Conservation (phyloP, 2,113 vertebrate genomes). For the Lagopus leucura region DNA sequence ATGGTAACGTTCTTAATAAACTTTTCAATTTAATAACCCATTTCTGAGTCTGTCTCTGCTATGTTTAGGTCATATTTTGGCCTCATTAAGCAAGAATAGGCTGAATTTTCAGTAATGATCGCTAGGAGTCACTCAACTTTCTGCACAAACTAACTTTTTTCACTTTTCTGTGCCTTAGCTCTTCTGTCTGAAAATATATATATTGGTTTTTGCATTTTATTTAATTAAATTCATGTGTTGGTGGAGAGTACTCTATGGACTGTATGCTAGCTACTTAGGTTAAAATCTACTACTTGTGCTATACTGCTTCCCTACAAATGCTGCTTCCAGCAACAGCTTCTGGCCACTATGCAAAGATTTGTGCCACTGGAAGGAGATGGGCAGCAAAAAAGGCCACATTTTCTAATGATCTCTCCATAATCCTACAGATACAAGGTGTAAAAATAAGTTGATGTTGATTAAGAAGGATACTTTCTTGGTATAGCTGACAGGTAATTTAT, state of each 20-base stretch:
- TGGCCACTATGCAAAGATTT: background rate
- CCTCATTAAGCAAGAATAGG: constrained; percentile 36
- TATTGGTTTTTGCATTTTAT: background rate
- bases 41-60: background rate
- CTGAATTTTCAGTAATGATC: constrained; percentile 23
- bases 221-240: background rate
- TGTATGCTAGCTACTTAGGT: background rate
- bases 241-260: background rate
- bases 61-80: background rate
- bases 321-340: background rate
- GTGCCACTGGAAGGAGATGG: background rate
- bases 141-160: background rate
- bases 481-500: background rate
- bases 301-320: background rate
- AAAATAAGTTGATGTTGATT: background rate
- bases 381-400: background rate
- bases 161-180: background rate
- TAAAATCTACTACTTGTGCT: background rate
- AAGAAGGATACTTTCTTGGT: background rate
- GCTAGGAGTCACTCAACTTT: background rate
- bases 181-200: background rate
- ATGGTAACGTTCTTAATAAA: background rate
- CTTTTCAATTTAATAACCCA: background rate
- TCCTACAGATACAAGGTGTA: background rate
- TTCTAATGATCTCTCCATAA: background rate